These are phyloP conservation scores for Saxicola maurus DNA, from an alignment of 2,797 vertebrate species.

Conservation along the genomic window DNA sequence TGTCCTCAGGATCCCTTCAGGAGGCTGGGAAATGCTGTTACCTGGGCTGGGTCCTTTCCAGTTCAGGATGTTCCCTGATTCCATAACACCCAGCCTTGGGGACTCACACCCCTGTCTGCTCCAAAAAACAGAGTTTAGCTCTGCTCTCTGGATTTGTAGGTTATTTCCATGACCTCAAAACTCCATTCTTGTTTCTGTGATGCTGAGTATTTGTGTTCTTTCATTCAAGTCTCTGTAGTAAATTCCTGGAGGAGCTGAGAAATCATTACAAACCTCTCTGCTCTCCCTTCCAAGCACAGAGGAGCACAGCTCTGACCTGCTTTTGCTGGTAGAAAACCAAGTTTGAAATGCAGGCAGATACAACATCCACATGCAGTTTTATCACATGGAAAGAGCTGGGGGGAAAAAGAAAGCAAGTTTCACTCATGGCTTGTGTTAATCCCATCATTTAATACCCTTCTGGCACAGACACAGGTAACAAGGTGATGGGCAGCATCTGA, in stretches of 20 bases:
- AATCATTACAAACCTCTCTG: background rate
- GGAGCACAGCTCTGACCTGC: background rate
- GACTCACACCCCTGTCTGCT: background rate
- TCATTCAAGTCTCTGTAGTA: background rate
- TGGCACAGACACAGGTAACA: background rate
- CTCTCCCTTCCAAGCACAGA: background rate
- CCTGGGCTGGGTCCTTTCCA: background rate
- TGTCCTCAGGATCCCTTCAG: background rate
- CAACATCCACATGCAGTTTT: background rate
- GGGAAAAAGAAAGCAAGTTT: background rate
- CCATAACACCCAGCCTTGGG: background rate
- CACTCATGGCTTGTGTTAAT: background rate
- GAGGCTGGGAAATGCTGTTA: background rate
- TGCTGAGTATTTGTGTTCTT: background rate
- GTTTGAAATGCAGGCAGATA: background rate
- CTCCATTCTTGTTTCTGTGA: background rate
- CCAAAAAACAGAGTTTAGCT: background rate
- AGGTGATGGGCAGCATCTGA: background rate
- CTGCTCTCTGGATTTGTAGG: background rate
- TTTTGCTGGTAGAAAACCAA: background rate
- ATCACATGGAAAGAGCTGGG: background rate
- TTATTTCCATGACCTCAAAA: background rate
- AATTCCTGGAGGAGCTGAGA: conserved; percentile 6
- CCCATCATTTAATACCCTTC: background rate
- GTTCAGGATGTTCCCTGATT: background rate